These are phyloP conservation scores for Chionoecetes opilio DNA, from an alignment of 1,140 invertebrate genomes.

Conservation along the genomic window DNA sequence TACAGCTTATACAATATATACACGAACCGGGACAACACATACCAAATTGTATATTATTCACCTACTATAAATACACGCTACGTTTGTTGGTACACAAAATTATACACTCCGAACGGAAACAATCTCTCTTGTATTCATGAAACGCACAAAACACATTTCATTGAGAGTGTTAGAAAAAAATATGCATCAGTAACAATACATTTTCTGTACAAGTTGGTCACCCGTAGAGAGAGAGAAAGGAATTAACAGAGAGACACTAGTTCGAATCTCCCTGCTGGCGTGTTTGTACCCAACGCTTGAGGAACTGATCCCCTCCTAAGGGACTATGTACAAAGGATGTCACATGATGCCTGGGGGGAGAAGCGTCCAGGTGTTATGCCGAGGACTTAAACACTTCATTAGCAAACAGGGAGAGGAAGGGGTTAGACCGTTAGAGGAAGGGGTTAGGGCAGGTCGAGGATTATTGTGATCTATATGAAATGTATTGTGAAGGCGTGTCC, in stretches of 20 bases:
- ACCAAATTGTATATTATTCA: slow-evolving; percentile 22
- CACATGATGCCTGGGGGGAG: background rate
- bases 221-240: slow-evolving; percentile 13
- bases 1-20: slow-evolving; percentile 31
- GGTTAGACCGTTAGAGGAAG: background rate
- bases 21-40: slow-evolving; percentile 11
- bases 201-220: background rate
- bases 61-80: background rate
- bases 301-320: background rate
- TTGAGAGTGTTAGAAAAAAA: background rate
- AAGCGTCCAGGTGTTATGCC: slow-evolving; percentile 5
- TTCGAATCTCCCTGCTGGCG: background rate
- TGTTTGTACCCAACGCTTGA: background rate
- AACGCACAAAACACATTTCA: background rate
- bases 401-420: background rate
- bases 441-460: background rate
- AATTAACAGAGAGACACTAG: background rate
- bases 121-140: background rate
- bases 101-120: background rate
- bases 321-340: background rate
- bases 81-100: background rate
- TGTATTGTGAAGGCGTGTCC: too few species aligned
- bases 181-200: background rate
- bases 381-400: background rate
- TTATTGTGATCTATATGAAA: background rate